Evolutionary conservation across 2,888 invertebrate genomes (phyloP).

Genomic region (Orgyia antiqua): DNA sequence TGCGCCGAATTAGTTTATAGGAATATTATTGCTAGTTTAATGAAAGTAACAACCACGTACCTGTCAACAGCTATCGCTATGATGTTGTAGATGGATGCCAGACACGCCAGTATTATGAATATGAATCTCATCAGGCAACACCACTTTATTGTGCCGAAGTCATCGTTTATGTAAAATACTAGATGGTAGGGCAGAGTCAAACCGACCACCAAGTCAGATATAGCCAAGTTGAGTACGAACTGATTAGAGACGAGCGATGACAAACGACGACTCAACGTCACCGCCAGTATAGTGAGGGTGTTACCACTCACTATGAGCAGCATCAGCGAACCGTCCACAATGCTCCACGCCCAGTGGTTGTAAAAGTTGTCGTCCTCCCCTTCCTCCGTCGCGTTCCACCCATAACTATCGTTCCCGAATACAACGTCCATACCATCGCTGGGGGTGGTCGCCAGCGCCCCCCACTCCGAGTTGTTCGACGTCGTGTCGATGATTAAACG

Average conservation of each 20-base stretch:
- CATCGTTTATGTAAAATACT: slow-evolving; percentile 82
- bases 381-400: slow-evolving; percentile 54
- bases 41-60: too few species aligned
- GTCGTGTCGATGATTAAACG: slow-evolving; percentile 59
- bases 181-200: slow-evolving; percentile 87
- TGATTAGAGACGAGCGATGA: slow-evolving; percentile 85
- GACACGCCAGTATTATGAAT: slow-evolving; percentile 85
- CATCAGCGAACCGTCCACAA: slow-evolving; percentile 81
- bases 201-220: slow-evolving; percentile 88
- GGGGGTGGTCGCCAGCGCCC: slow-evolving; percentile 67
- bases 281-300: slow-evolving; percentile 85
- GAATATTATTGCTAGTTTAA: too few species aligned
- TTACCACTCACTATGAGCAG: slow-evolving; percentile 85
- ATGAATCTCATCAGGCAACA: slow-evolving; percentile 86
- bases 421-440: slow-evolving; percentile 75
- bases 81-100: slow-evolving; percentile 87
- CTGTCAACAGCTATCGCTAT: slow-evolving; percentile 88
- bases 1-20: too few species aligned
- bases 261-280: slow-evolving; percentile 82
- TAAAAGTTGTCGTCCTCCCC: slow-evolving; percentile 47
- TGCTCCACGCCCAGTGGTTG: slow-evolving; percentile 80
- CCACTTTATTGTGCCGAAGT: slow-evolving; percentile 78
- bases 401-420: slow-evolving; percentile 58
- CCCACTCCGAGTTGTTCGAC: slow-evolving; percentile 63
- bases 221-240: slow-evolving; percentile 87